A percentile compares a stretch with the other conserved stretches of the same genome.
Conservation (phyloP, 2,797 vertebrate genomes). For the Holocentrus rufus region DNA sequence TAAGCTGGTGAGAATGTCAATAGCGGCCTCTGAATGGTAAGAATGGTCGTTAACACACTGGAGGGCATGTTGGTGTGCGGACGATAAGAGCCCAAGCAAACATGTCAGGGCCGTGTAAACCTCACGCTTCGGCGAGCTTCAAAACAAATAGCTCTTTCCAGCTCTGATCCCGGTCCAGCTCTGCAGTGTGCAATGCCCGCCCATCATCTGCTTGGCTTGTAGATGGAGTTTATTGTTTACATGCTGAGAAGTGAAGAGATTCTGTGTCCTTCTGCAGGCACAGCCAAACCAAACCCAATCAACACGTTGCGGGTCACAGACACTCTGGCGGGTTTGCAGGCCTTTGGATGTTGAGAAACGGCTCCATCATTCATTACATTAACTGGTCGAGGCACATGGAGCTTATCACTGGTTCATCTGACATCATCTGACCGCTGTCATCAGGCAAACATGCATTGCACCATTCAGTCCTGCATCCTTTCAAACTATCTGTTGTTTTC, state of each 20-base stretch:
- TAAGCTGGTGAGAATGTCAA: slow-evolving; percentile 51
- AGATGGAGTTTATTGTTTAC: slow-evolving; percentile 73
- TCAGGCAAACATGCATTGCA: neutral
- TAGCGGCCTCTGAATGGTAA: slow-evolving; percentile 59
- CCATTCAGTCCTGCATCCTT: neutral
- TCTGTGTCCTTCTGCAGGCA: slow-evolving; percentile 61
- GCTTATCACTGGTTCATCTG: slow-evolving; percentile 28
- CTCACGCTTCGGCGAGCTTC: slow-evolving; percentile 62
- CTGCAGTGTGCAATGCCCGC: slow-evolving; percentile 58
- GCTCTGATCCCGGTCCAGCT: slow-evolving; percentile 73
- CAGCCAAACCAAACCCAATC: slow-evolving; percentile 75
- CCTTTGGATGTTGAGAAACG: slow-evolving; percentile 54
- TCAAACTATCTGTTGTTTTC: neutral
- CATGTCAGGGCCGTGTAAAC: slow-evolving; percentile 73
- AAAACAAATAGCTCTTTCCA: slow-evolving; percentile 69
- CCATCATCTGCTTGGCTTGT: slow-evolving; percentile 70
- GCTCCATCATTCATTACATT: slow-evolving; percentile 53
- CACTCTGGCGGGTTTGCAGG: slow-evolving; percentile 42
- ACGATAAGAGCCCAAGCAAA: slow-evolving; percentile 68
- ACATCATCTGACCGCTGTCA: slow-evolving; percentile 5
- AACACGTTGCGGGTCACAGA: slow-evolving; percentile 65
- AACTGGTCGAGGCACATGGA: slow-evolving; percentile 36
- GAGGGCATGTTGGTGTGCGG: slow-evolving; percentile 61
- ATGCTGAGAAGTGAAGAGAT: slow-evolving; percentile 68
- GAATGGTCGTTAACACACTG: slow-evolving; percentile 61